Evolutionary conservation across 2,797 vertebrate species (phyloP).

Genomic region (Crocidura indochinensis): DNA sequence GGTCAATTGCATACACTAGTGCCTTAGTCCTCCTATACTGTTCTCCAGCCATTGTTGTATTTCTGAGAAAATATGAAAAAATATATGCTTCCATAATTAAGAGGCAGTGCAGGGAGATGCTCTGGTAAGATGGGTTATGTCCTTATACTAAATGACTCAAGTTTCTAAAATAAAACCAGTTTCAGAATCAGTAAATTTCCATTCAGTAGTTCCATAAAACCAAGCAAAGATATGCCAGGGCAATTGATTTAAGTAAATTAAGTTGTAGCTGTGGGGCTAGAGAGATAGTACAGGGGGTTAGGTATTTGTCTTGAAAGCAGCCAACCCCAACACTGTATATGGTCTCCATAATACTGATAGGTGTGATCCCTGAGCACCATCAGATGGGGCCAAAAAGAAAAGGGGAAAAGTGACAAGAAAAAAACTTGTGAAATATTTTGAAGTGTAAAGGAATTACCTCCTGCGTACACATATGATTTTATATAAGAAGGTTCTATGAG

Average conservation of each 20-base stretch:
- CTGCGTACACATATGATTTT: background rate
- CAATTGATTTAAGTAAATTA: slow-evolving; percentile 56
- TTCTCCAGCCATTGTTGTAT: background rate
- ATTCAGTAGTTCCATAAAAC: slow-evolving; percentile 34
- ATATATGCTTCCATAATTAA: slow-evolving; percentile 56
- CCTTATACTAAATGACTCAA: slow-evolving; percentile 30
- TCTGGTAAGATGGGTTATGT: slow-evolving; percentile 32
- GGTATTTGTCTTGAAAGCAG: background rate
- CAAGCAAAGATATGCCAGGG: slow-evolving; percentile 50
- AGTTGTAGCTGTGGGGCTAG: background rate
- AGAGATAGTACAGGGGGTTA: background rate
- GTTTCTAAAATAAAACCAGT: slow-evolving; percentile 65
- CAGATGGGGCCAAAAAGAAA: background rate
- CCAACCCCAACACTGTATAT: background rate
- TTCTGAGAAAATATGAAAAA: slow-evolving; percentile 55
- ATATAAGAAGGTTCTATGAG: background rate
- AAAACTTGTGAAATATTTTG: background rate
- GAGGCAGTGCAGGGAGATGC: background rate
- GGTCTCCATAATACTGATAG: background rate
- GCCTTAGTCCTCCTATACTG: too few species aligned
- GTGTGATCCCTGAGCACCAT: too few species aligned
- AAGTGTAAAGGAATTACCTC: slow-evolving; percentile 25
- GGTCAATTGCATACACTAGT: too few species aligned
- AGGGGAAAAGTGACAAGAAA: background rate
- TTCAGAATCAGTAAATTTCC: slow-evolving; percentile 66